Evolutionary conservation across 2,797 vertebrate genomes (phyloP).

Genomic region (Gallinago stenura): DNA sequence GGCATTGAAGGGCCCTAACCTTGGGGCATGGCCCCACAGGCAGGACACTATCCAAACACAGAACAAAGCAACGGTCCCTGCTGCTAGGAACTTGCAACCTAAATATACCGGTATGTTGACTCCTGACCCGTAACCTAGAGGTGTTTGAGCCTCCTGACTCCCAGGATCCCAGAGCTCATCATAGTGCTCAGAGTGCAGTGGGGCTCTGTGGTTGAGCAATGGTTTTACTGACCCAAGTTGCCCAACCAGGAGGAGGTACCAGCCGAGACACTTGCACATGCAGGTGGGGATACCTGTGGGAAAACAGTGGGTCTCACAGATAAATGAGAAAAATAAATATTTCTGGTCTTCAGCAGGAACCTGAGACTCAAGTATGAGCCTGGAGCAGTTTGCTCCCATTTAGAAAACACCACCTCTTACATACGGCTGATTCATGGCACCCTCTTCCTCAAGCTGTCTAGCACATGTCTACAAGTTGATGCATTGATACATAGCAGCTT

Average conservation of each 20-base stretch:
- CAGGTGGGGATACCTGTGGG: not conserved
- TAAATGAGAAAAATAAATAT: not conserved
- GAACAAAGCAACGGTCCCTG: constrained; percentile 37
- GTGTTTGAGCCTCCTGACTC: not conserved
- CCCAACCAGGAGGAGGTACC: constrained; percentile 11
- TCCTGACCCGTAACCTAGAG: not conserved
- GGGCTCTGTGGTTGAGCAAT: constrained; percentile 20
- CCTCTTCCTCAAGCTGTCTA: constrained; percentile 22
- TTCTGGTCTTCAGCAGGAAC: not conserved
- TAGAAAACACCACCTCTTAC: not conserved
- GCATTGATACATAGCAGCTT: constrained; percentile 4
- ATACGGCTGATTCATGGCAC: constrained; percentile 14
- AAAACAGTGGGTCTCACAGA: not conserved
- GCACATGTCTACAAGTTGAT: constrained; percentile 25
- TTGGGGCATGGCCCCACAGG: not conserved
- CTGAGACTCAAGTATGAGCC: not conserved
- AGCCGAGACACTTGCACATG: not conserved
- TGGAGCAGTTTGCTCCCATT: not conserved
- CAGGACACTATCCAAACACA: not conserved
- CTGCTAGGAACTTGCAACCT: not conserved
- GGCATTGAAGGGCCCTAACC: constrained; percentile 38
- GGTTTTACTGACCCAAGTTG: constrained; percentile 14
- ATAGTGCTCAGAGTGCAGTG: not conserved
- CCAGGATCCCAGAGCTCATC: not conserved
- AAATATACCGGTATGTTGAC: not conserved